Conservation (phyloP, 53 echinoderm and acorn worm genomes). For the Henricia sp. region DNA sequence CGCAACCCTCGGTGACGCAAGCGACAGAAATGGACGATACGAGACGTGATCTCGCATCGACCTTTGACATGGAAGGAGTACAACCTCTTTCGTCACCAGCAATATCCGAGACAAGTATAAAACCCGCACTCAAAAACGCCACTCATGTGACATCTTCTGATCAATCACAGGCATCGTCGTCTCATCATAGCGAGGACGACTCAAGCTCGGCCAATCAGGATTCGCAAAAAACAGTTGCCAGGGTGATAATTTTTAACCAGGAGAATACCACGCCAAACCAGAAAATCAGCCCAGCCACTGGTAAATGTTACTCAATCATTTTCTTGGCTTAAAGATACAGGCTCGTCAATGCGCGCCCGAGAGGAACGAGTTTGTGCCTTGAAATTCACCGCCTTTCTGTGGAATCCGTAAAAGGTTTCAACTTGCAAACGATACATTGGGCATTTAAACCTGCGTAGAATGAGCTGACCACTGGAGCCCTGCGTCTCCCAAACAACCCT, state of each 20-base stretch:
- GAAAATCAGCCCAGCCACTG: conserved; percentile 68
- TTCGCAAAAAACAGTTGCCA: conserved; percentile 47
- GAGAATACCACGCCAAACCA: conserved; percentile 15
- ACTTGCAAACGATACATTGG: too few species aligned
- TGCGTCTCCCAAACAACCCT: too few species aligned
- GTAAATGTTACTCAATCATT: too few species aligned
- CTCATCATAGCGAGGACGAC: not conserved
- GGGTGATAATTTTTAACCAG: conserved; percentile 56
- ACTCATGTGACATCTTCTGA: not conserved
- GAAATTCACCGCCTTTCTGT: too few species aligned
- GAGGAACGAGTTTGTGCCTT: too few species aligned
- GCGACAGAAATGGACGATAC: not conserved
- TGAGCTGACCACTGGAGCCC: too few species aligned
- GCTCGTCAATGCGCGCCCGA: too few species aligned
- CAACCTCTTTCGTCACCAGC: not conserved
- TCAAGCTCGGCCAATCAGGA: not conserved
- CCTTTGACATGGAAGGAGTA: conserved; percentile 61
- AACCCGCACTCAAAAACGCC: not conserved
- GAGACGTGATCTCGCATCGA: conserved; percentile 13
- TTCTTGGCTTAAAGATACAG: too few species aligned
- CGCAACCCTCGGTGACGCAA: not conserved
- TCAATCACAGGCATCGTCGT: not conserved
- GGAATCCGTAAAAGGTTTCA: too few species aligned
- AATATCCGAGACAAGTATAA: not conserved
- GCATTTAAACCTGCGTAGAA: too few species aligned